Evolutionary conservation across 2,888 invertebrate genomes (phyloP).

Genomic region (Pedicia rivosa): DNA sequence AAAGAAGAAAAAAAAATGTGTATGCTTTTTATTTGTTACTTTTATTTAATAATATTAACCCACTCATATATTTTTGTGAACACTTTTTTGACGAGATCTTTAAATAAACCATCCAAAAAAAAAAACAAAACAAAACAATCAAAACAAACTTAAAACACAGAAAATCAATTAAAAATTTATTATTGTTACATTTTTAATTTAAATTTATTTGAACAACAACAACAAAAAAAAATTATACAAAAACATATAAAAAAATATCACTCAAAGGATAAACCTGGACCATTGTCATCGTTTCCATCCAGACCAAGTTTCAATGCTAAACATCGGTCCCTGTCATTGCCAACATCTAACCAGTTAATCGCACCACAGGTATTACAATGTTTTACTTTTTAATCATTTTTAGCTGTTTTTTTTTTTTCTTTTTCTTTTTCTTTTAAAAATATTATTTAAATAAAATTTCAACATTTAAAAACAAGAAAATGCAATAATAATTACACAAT

Average conservation of each 20-base stretch:
- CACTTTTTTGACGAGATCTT: too few species aligned
- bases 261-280: slow-evolving; percentile 4
- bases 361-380: slow-evolving; percentile 3
- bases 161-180: background rate
- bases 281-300: background rate
- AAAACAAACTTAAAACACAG: background rate
- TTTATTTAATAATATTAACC: too few species aligned
- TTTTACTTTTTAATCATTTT: slow-evolving; percentile 1
- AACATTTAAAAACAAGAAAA: too few species aligned
- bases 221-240: background rate
- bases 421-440: too few species aligned
- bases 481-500: too few species aligned
- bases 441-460: too few species aligned
- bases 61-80: too few species aligned
- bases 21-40: too few species aligned
- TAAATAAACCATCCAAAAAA: background rate
- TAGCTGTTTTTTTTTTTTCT: too few species aligned
- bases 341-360: slow-evolving; percentile 6
- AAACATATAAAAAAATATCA: background rate
- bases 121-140: background rate
- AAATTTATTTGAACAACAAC: too few species aligned
- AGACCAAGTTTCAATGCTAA: slow-evolving; percentile 3
- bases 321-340: background rate
- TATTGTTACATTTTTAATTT: slow-evolving; percentile 2
- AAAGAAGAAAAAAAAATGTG: too few species aligned